Evolutionary conservation across 2,113 vertebrate species (phyloP).

Genomic region (Mustela lutreola): DNA sequence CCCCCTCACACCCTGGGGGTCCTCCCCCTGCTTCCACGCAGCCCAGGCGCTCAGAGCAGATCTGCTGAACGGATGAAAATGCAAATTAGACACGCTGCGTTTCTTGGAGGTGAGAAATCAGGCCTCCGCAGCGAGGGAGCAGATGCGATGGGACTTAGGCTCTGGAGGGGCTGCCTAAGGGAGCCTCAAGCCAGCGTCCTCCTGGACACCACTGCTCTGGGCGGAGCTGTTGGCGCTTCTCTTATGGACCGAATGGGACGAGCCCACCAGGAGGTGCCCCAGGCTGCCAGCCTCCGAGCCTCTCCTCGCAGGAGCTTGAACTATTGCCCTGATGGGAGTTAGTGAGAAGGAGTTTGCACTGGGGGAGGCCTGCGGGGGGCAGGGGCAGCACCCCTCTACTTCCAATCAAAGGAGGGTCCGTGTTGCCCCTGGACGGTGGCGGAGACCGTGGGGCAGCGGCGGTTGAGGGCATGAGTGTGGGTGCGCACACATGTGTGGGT

Average conservation of each 20-base stretch:
- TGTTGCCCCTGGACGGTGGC: not conserved
- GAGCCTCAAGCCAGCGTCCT: not conserved
- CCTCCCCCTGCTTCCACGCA: not conserved
- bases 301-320: fast-evolving
- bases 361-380: not conserved
- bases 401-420: fast-evolving
- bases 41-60: not conserved
- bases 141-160: fast-evolving
- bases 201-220: too few relatives aligned
- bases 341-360: not conserved
- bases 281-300: not conserved
- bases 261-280: not conserved
- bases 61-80: not conserved
- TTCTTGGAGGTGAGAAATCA: fast-evolving
- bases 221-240: fast-evolving
- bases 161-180: not conserved
- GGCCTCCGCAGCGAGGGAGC: fast-evolving
- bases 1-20: not conserved
- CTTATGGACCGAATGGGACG: not conserved
- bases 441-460: fast-evolving
- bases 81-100: fast-evolving
- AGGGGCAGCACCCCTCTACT: not conserved
- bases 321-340: not conserved
- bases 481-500: fast-evolving
- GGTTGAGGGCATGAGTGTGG: fast-evolving